Evolutionary conservation across 1,140 invertebrate species (phyloP).

Genomic region (Pantala flavescens): DNA sequence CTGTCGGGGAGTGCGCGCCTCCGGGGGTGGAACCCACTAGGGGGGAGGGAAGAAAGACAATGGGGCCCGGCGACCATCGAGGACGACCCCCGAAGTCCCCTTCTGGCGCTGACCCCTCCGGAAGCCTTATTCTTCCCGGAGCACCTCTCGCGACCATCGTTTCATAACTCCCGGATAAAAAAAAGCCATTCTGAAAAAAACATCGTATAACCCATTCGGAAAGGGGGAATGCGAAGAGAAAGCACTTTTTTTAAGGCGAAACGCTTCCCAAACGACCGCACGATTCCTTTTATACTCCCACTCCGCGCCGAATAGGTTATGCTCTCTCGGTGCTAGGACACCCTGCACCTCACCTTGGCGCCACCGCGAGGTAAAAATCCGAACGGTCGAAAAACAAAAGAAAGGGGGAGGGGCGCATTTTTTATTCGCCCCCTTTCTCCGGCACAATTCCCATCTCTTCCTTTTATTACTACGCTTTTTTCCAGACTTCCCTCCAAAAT

Average conservation of each 20-base stretch:
- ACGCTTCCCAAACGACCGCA: background rate
- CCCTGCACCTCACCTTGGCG: background rate
- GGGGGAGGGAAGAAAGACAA: background rate
- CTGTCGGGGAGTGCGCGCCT: background rate
- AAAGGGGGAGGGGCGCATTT: background rate
- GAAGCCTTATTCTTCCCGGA: too few relatives aligned
- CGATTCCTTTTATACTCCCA: background rate
- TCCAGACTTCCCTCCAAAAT: background rate
- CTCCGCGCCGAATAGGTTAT: background rate
- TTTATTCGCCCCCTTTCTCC: background rate
- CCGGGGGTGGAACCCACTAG: too few relatives aligned
- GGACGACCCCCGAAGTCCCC: too few relatives aligned
- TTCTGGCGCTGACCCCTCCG: too few relatives aligned
- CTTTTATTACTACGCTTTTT: constrained; percentile 1
- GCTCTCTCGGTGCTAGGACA: too few relatives aligned
- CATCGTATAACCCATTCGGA: too few relatives aligned
- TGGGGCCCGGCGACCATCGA: too few relatives aligned
- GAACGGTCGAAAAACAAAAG: background rate
- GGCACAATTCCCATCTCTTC: constrained; percentile 3
- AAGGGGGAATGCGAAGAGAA: constrained; percentile 20
- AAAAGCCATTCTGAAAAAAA: too few relatives aligned
- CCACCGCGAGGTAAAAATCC: background rate
- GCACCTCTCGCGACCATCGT: too few relatives aligned
- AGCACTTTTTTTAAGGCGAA: constrained; percentile 17
- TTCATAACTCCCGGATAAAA: too few relatives aligned